These are phyloP conservation scores for Apotomis capreana DNA, from an alignment of 2,888 invertebrate genomes.

Conservation along the genomic window DNA sequence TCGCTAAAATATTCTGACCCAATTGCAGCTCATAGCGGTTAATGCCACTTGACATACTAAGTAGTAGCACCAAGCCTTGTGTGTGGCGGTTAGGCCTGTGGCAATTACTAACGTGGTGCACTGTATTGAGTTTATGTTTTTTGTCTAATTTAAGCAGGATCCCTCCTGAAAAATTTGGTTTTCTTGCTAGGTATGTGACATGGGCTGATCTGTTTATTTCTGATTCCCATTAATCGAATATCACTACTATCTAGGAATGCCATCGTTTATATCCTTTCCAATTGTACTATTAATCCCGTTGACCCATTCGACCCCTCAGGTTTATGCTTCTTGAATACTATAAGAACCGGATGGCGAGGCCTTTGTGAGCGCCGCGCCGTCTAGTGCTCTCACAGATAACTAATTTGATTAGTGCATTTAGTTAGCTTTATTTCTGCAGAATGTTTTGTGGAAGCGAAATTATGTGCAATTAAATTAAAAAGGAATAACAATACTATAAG, in stretches of 20 bases:
- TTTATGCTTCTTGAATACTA: constrained; percentile 13
- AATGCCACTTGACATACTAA: neutral
- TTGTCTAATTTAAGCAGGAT: too few species aligned
- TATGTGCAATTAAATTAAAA: neutral
- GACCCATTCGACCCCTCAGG: constrained; percentile 1
- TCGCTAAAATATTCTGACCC: constrained; percentile 16
- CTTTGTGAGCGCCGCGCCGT: constrained; percentile 2
- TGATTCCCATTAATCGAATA: too few species aligned
- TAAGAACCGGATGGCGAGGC: constrained; percentile 1
- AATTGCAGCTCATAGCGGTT: constrained; percentile 8
- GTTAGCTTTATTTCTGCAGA: neutral
- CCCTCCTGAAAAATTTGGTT: too few species aligned
- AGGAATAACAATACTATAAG: too few species aligned
- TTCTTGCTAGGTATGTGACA: too few species aligned
- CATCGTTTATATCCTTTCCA: too few species aligned
- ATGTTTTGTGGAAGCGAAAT: neutral
- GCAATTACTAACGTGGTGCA: too few species aligned
- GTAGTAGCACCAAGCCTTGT: neutral
- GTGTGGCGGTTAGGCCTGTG: too few species aligned
- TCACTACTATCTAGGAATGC: too few species aligned
- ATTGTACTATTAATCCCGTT: neutral
- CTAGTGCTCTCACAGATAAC: neutral
- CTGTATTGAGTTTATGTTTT: too few species aligned
- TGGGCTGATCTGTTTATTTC: too few species aligned
- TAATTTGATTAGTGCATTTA: constrained; percentile 8